Percentiles rank a stretch among this genome's conserved stretches.
These are phyloP conservation scores for Ascidia mentula DNA, from an alignment of 23 tunicate species.

Conservation along the genomic window DNA sequence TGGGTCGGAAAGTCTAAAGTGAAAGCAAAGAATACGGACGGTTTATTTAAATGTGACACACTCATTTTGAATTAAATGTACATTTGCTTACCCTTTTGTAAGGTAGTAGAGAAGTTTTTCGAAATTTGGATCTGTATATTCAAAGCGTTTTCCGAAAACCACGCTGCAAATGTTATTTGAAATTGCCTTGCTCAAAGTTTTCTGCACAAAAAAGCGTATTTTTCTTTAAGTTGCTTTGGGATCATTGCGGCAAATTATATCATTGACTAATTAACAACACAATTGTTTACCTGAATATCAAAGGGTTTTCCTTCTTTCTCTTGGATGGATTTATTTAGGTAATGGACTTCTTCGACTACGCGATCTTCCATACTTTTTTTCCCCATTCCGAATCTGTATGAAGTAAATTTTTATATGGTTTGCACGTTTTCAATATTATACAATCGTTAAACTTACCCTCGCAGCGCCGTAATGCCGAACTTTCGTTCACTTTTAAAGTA, in stretches of 20 bases:
- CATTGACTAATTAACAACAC: background rate
- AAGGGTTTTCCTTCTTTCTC: slow-evolving; percentile 26
- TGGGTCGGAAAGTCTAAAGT: background rate
- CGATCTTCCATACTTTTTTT: slow-evolving; percentile 34
- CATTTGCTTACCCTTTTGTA: slow-evolving; percentile 3
- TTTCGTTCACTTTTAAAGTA: background rate
- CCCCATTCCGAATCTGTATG: slow-evolving; percentile 28
- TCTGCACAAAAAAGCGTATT: background rate
- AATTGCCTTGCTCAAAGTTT: background rate
- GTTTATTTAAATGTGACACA: too few relatives aligned
- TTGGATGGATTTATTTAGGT: slow-evolving; percentile 12
- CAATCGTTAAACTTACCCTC: background rate
- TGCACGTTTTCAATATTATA: background rate
- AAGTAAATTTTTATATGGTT: background rate
- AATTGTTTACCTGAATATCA: slow-evolving; percentile 8
- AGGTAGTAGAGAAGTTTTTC: background rate
- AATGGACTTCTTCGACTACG: slow-evolving; percentile 16
- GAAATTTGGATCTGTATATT: slow-evolving; percentile 11
- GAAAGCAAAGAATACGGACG: too few relatives aligned
- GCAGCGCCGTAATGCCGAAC: background rate
- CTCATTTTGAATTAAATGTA: background rate
- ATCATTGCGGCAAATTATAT: background rate
- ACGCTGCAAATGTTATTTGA: slow-evolving; percentile 28
- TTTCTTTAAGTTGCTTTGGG: background rate
- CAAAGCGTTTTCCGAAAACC: slow-evolving; percentile 18